Evolutionary conservation across 2,797 vertebrate genomes (phyloP).

Genomic region (Gephyroberyx darwinii): DNA sequence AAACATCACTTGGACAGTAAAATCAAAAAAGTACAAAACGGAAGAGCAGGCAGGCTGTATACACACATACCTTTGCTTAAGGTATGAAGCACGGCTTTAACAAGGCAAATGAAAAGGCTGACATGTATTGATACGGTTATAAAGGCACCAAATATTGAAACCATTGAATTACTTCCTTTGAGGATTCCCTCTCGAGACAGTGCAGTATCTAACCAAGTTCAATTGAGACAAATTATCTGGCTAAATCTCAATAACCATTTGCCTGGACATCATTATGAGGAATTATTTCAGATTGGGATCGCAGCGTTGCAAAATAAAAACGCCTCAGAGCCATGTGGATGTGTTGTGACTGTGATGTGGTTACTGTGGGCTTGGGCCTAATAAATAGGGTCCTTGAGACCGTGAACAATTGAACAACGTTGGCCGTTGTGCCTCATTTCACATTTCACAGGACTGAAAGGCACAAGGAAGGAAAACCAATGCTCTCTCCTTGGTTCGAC

Average conservation of each 20-base stretch:
- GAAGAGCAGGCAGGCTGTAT: conserved; percentile 7
- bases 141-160: conserved; percentile 65
- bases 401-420: neutral
- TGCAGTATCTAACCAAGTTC: conserved; percentile 19
- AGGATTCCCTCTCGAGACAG: conserved; percentile 21
- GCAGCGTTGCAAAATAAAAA: conserved; percentile 1
- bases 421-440: neutral
- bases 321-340: neutral
- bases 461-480: conserved; percentile 11
- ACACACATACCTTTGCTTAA: neutral
- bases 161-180: conserved; percentile 18
- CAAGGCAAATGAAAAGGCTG: conserved; percentile 31
- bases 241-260: neutral
- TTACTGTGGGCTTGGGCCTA: neutral
- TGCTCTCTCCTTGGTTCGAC: conserved; percentile 6
- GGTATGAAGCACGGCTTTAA: conserved; percentile 13
- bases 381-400: neutral
- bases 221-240: neutral
- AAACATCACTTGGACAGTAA: conserved; percentile 15
- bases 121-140: conserved; percentile 18
- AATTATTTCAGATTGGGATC: conserved; percentile 5
- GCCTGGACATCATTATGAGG: neutral
- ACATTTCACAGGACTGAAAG: neutral
- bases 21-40: conserved; percentile 17
- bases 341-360: neutral